Conservation (phyloP, 2,797 vertebrate genomes). For the Smutsia temminckii region DNA sequence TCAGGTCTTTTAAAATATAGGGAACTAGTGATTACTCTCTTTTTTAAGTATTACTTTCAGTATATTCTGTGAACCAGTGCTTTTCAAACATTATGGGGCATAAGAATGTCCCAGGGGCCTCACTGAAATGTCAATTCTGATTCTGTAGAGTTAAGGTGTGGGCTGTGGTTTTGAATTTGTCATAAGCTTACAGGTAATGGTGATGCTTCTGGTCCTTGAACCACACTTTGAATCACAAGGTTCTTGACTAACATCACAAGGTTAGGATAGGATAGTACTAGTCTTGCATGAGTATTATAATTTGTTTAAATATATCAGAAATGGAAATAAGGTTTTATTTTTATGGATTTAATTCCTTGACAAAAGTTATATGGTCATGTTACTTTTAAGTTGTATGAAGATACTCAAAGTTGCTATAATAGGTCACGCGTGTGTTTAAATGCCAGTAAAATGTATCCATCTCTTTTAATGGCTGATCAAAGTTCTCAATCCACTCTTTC, state of each 20-base stretch:
- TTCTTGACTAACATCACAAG: not conserved
- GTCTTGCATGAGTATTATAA: not conserved
- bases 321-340: not conserved
- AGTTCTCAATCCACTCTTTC: conserved; percentile 35
- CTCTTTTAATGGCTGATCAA: conserved; percentile 42
- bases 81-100: not conserved
- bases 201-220: not conserved
- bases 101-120: not conserved
- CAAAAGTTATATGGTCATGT: not conserved
- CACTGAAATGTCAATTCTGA: not conserved
- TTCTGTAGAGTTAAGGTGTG: not conserved
- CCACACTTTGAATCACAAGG: not conserved
- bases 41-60: not conserved
- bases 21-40: not conserved
- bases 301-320: conserved; percentile 25
- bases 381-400: not conserved
- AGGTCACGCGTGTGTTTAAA: not conserved
- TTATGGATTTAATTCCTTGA: conserved; percentile 9
- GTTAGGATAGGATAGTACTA: not conserved
- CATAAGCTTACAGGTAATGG: not conserved
- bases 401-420: not conserved
- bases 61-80: not conserved
- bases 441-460: conserved; percentile 46
- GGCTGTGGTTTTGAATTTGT: not conserved
- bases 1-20: not conserved